Conservation (phyloP, 2,888 invertebrate species). For the Liposcelis brunnea region DNA sequence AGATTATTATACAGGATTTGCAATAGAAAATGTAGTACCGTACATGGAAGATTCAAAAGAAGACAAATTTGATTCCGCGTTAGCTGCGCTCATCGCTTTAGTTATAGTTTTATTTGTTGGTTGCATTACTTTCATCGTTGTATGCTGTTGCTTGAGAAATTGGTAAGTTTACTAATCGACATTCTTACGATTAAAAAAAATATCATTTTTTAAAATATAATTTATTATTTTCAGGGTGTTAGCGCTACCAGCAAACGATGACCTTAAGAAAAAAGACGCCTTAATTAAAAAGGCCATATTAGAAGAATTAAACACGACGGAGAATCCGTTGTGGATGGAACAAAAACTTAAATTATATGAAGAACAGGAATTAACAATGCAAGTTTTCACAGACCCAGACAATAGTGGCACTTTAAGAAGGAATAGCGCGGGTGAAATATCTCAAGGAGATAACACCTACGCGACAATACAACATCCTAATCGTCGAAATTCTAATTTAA, state of each 20-base stretch:
- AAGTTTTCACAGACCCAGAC: constrained; percentile 68
- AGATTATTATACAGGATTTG: constrained; percentile 55
- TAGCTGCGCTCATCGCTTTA: constrained; percentile 70
- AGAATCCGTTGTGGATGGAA: constrained; percentile 85
- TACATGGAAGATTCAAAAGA: constrained; percentile 45
- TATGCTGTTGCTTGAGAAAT: constrained; percentile 75
- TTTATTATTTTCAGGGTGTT: constrained; percentile 42
- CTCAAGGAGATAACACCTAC: constrained; percentile 56
- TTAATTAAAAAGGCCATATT: constrained; percentile 66
- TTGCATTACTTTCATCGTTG: constrained; percentile 66
- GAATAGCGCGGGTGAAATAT: constrained; percentile 30
- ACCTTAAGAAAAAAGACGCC: constrained; percentile 67
- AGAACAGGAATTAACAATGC: constrained; percentile 86
- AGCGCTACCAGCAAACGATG: constrained; percentile 45
- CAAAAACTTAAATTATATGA: constrained; percentile 79
- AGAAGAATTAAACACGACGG: constrained; percentile 74
- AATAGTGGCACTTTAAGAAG: constrained; percentile 23
- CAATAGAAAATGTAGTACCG: constrained; percentile 57
- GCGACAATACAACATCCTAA: constrained; percentile 58
- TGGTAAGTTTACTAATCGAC: constrained; percentile 51
- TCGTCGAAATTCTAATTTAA: constrained; percentile 25
- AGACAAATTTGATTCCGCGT: constrained; percentile 69
- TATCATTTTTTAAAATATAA: constrained; percentile 4
- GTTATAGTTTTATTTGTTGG: constrained; percentile 73
- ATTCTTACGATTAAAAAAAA: background rate